Conservation (phyloP, 2,113 vertebrate species). For the Gnathonemus longibarbis region DNA sequence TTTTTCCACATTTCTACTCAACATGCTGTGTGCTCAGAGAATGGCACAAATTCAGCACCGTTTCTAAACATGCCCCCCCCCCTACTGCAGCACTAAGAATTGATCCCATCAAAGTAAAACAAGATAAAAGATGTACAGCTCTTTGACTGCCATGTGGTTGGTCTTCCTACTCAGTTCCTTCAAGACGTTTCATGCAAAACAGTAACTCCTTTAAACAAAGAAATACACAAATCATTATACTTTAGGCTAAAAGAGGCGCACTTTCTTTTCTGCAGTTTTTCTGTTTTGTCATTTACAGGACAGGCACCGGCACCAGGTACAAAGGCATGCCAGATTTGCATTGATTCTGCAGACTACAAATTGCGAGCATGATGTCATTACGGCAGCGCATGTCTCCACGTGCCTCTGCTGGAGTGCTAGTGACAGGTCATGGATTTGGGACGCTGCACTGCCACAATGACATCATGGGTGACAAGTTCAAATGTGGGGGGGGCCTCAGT, state of each 20-base stretch:
- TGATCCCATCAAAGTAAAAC: slow-evolving; percentile 21
- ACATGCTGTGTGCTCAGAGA: neutral
- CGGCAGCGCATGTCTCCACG: slow-evolving; percentile 53
- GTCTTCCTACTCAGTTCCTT: slow-evolving; percentile 45
- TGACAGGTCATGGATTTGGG: neutral
- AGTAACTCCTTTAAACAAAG: slow-evolving; percentile 51
- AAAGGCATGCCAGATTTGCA: slow-evolving; percentile 84
- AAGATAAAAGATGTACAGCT: slow-evolving; percentile 33
- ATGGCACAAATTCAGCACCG: neutral
- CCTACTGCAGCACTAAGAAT: neutral
- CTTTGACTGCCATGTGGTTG: slow-evolving; percentile 47
- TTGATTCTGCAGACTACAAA: slow-evolving; percentile 81
- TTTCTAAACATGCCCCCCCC: neutral
- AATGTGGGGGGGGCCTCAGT: slow-evolving; percentile 56
- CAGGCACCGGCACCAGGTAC: slow-evolving; percentile 77
- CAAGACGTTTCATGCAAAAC: slow-evolving; percentile 67
- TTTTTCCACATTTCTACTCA: neutral
- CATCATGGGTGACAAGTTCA: slow-evolving; percentile 63
- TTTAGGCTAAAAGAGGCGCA: slow-evolving; percentile 73
- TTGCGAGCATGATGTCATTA: slow-evolving; percentile 73
- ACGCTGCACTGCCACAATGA: slow-evolving; percentile 58
- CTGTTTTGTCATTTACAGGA: slow-evolving; percentile 50
- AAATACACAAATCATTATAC: slow-evolving; percentile 59
- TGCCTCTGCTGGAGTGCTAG: neutral
- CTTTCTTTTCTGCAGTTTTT: slow-evolving; percentile 49